These are phyloP conservation scores for Drosophila pallidifrons DNA, from an alignment of 1,140 invertebrate genomes.

Conservation along the genomic window DNA sequence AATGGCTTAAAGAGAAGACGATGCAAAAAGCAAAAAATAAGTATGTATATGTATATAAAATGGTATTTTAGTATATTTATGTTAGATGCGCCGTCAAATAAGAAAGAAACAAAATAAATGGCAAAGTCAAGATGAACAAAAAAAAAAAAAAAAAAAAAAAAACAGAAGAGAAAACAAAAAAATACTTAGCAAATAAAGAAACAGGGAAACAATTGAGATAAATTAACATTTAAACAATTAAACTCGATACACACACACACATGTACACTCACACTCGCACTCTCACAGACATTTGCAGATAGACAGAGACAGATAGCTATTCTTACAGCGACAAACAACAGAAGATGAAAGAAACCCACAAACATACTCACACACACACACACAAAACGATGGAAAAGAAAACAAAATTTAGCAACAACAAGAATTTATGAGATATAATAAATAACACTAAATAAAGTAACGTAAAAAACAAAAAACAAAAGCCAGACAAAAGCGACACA, in stretches of 20 bases:
- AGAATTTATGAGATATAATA: slow-evolving; percentile 84
- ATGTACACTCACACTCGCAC: slow-evolving; percentile 11
- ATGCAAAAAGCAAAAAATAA: slow-evolving; percentile 50
- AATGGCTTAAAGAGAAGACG: slow-evolving; percentile 52
- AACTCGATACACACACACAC: slow-evolving; percentile 34
- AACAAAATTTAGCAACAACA: slow-evolving; percentile 84
- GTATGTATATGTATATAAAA: slow-evolving; percentile 68
- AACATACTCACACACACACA: background rate
- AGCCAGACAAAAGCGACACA: slow-evolving; percentile 20
- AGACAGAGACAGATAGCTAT: slow-evolving; percentile 29
- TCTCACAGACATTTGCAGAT: slow-evolving; percentile 19
- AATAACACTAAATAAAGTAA: slow-evolving; percentile 58
- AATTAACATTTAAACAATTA: slow-evolving; percentile 81
- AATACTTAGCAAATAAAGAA: slow-evolving; percentile 82
- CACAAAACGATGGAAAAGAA: slow-evolving; percentile 52
- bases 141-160: slow-evolving; percentile 22
- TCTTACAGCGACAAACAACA: slow-evolving; percentile 33
- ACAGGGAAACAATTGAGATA: slow-evolving; percentile 83
- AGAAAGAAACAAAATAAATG: slow-evolving; percentile 21
- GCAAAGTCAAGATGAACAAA: slow-evolving; percentile 31
- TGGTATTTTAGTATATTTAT: slow-evolving; percentile 79
- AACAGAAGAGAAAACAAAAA: slow-evolving; percentile 12
- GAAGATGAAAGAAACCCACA: slow-evolving; percentile 33
- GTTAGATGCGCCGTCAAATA: slow-evolving; percentile 68
- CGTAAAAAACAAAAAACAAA: slow-evolving; percentile 15